phyloP scores from a whole-genome alignment of 2,797 vertebrate genomes.

The Cirrhinus molitorella region DNA sequence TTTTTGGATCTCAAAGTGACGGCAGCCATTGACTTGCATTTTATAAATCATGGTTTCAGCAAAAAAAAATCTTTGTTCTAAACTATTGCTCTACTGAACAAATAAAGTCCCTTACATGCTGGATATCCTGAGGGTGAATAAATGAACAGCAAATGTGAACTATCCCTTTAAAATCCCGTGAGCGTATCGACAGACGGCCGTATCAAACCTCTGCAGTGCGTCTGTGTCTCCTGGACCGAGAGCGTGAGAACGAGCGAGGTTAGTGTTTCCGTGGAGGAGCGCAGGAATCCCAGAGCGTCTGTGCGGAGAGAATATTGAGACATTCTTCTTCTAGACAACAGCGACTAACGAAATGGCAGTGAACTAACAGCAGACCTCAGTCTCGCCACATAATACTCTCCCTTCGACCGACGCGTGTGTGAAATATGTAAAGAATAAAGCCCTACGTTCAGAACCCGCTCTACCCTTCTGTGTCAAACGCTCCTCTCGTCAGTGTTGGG shows the following conservation, averaged over 20 bases:
- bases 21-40: neutral
- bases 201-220: neutral
- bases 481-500: too few species aligned
- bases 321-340: neutral
- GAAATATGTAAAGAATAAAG: too few species aligned
- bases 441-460: neutral
- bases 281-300: conserved; percentile 58
- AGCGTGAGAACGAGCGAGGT: neutral
- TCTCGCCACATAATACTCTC: too few species aligned
- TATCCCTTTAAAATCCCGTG: neutral
- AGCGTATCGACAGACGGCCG: conserved; percentile 46
- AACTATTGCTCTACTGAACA: neutral
- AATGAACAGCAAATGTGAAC: neutral
- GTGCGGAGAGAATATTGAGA: conserved; percentile 6
- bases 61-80: neutral
- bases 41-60: neutral
- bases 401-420: too few species aligned
- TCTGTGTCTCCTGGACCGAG: neutral
- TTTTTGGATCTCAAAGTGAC: too few species aligned
- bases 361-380: too few species aligned
- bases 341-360: neutral
- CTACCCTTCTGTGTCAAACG: neutral
- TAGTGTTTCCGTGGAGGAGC: conserved; percentile 63
- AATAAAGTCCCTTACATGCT: neutral
- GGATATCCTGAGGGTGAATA: neutral